Evolutionary conservation across 2,797 vertebrate genomes (phyloP).

Genomic region (Sparidentex hasta): DNA sequence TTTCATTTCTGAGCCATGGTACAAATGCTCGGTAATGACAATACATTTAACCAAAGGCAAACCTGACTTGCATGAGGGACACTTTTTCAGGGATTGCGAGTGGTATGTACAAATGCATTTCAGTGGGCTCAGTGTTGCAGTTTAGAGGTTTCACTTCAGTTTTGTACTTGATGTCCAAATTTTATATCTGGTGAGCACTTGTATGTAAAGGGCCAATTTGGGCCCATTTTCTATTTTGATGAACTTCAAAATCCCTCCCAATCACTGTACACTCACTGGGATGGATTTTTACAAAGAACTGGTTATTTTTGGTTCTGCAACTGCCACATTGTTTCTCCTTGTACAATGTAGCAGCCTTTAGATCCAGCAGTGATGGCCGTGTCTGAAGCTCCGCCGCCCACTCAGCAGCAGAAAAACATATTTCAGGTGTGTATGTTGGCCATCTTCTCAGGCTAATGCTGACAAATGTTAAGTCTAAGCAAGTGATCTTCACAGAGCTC

Average conservation of each 20-base stretch:
- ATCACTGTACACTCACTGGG: conserved; percentile 5
- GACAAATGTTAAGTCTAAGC: background rate
- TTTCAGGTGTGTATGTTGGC: conserved; percentile 88
- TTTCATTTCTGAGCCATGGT: background rate
- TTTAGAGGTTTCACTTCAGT: conserved; percentile 17
- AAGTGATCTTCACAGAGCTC: background rate
- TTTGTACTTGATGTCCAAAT: conserved; percentile 1
- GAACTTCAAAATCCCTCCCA: background rate
- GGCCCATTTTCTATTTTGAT: background rate
- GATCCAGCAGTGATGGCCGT: conserved; percentile 88
- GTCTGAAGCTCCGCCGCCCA: conserved; percentile 87
- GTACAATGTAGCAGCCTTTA: conserved; percentile 84
- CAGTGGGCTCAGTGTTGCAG: conserved; percentile 7
- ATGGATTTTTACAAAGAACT: conserved; percentile 13
- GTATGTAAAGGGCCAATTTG: background rate
- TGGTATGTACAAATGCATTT: conserved; percentile 19
- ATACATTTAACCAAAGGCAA: background rate
- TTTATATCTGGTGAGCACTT: background rate
- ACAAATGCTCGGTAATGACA: background rate
- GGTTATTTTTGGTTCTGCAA: conserved; percentile 5
- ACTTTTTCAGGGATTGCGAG: conserved; percentile 3
- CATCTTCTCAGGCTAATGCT: background rate
- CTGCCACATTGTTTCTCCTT: background rate
- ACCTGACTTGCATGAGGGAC: conserved; percentile 49
- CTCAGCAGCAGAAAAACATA: conserved; percentile 91